Conservation (phyloP, 1,140 invertebrate genomes). For the Pararge aegeria region DNA sequence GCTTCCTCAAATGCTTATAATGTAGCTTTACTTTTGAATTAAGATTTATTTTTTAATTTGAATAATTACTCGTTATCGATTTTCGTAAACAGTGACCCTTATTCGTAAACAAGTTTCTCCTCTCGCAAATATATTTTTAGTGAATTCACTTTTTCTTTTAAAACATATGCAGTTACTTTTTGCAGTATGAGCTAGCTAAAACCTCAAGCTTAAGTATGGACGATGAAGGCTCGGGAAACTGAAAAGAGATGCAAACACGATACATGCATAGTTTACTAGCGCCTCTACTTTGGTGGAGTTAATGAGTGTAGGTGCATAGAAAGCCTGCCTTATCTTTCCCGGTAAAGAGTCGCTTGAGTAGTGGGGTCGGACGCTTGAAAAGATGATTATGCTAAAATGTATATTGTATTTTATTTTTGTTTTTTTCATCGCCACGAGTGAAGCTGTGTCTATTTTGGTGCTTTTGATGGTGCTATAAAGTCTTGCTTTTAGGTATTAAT, state of each 20-base stretch:
- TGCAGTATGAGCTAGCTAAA: neutral
- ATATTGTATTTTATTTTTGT: conserved; percentile 16
- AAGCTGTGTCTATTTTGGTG: neutral
- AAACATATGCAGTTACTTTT: neutral
- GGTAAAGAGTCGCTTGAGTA: conserved; percentile 34
- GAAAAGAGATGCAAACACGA: conserved; percentile 73
- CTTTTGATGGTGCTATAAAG: neutral
- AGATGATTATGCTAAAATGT: conserved; percentile 29
- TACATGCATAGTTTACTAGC: conserved; percentile 66
- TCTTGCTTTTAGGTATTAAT: too few species aligned
- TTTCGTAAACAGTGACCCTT: too few species aligned
- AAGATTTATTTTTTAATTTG: too few species aligned
- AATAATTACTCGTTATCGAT: too few species aligned
- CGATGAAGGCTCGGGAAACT: conserved; percentile 14
- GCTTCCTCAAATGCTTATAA: too few species aligned
- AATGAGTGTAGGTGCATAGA: conserved; percentile 57
- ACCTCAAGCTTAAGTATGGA: neutral
- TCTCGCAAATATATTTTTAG: too few species aligned
- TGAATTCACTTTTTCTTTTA: neutral
- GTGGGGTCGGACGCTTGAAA: conserved; percentile 20
- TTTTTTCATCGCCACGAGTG: too few species aligned
- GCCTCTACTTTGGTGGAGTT: conserved; percentile 66
- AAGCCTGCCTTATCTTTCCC: conserved; percentile 53
- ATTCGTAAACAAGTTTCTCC: too few species aligned
- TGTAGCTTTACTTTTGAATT: too few species aligned